A percentile compares a stretch with the other conserved stretches of the same genome.
Evolutionary conservation across 2,113 vertebrate species (phyloP).

Genomic region (Microcebus tavaratra): DNA sequence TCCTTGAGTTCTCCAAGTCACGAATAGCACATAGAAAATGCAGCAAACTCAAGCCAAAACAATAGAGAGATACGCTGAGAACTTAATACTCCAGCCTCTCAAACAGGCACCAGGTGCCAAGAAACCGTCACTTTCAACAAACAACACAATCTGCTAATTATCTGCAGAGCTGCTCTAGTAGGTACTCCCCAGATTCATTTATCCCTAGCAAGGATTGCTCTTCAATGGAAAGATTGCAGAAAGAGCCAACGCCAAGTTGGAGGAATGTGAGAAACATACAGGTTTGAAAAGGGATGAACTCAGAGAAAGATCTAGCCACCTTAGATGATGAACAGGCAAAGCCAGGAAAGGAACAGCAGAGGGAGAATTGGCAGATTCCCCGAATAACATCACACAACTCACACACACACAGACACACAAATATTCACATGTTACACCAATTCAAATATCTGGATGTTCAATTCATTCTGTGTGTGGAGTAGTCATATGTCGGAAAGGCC

Average conservation of each 20-base stretch:
- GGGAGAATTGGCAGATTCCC: neutral
- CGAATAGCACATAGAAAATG: slow-evolving; percentile 52
- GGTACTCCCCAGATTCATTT: neutral
- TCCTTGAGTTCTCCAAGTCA: slow-evolving; percentile 60
- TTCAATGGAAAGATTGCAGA: neutral
- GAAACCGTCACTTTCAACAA: slow-evolving; percentile 43
- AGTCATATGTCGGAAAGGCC: neutral
- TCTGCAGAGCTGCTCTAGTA: neutral
- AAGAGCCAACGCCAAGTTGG: neutral
- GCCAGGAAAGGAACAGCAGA: neutral
- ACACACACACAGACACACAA: neutral
- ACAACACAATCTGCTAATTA: slow-evolving; percentile 41
- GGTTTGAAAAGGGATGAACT: neutral
- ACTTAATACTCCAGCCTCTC: slow-evolving; percentile 49
- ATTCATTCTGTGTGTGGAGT: neutral
- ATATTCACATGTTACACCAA: neutral
- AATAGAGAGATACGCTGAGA: slow-evolving; percentile 39
- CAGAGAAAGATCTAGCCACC: neutral
- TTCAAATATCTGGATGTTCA: neutral
- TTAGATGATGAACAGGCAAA: neutral
- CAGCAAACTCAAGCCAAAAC: slow-evolving; percentile 52
- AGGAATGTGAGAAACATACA: neutral
- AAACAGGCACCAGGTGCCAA: slow-evolving; percentile 45
- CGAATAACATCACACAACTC: neutral
- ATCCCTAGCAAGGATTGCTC: neutral